Base-by-base conservation (phyloP, 1,140 invertebrate genomes). In the Drosophila saltans region DNA sequence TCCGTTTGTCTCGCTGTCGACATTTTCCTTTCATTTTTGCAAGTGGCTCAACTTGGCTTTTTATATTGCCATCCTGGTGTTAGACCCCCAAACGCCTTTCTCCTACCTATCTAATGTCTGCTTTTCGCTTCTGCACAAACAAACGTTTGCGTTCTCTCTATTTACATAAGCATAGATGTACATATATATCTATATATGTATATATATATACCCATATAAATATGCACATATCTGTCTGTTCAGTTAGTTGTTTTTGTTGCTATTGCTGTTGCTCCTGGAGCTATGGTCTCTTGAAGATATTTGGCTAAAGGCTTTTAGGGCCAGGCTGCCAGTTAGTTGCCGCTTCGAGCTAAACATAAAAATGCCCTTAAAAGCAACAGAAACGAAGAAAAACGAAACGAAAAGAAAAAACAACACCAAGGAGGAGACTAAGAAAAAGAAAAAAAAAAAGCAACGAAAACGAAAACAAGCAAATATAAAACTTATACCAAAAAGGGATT, bases 401-500 rank as follows among this genome's bases (percentile, higher is more conserved):
- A 41, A 63, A 78, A 41, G 30, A 62, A 75, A 65, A 52, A 66
- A 24, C n/a, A 48, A 41, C 21, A 55, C 43, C 56, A 43, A 69
- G 33, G 24, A 65, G 39, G 33, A 36, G 33, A 36, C 33, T 64
- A 58, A 60, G 59, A 68, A 63, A 77, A 41, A 36, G 6, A 45
- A 48, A 58, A 66, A 33, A 57, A 26, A 1, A 56, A 28, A 52
- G 43, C 7, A 36, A 30, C 16, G n/a, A 43, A 55, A 40, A 24
- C 33, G 65, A 86, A 82, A 88, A 86, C 72, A 88, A 69, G 67
- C 84, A 88, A 89, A 86, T 88, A 86, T 88, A 88, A 86, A 86
- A 86, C 83, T 86, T 86, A 86, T 86, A 83, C 84, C 83, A 70
- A 86, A 86, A 88, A 88, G 84, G 83, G 84, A 88, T 88, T 89